These are phyloP conservation scores for Tapirus terrestris DNA, from an alignment of 2,113 vertebrate genomes.

Conservation along the genomic window DNA sequence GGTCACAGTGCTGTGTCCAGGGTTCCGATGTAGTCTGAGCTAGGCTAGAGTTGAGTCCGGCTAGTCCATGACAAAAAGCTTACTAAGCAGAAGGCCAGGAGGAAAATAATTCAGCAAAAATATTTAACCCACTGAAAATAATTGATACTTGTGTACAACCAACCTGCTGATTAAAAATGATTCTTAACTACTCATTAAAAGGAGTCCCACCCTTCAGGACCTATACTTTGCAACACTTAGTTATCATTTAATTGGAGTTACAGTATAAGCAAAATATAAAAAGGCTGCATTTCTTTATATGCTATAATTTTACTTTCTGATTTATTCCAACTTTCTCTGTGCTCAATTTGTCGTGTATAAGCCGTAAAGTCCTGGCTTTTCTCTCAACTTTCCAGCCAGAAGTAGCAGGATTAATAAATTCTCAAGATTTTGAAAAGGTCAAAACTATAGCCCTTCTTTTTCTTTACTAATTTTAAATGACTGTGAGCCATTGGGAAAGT, in stretches of 20 bases:
- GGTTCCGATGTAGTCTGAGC: fast-evolving
- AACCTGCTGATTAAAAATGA: slow-evolving; percentile 55
- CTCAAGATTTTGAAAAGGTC: slow-evolving; percentile 25
- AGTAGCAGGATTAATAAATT: not conserved
- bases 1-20: not conserved
- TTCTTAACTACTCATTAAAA: slow-evolving; percentile 63
- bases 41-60: not conserved
- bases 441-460: not conserved
- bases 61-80: not conserved
- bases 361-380: not conserved
- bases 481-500: not conserved
- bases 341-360: not conserved
- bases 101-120: slow-evolving; percentile 36
- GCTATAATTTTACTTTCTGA: slow-evolving; percentile 60
- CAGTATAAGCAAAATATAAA: slow-evolving; percentile 38
- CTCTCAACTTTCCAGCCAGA: not conserved
- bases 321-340: slow-evolving; percentile 56
- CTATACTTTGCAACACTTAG: slow-evolving; percentile 67
- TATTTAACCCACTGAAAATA: slow-evolving; percentile 54
- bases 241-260: slow-evolving; percentile 57
- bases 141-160: slow-evolving; percentile 62
- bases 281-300: not conserved
- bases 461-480: not conserved
- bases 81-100: slow-evolving; percentile 6
- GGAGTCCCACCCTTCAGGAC: slow-evolving; percentile 33